Percentiles rank a stretch among this genome's conserved stretches.
Conservation (phyloP, 2,888 invertebrate species). For the Hirudinaria manillensis region DNA sequence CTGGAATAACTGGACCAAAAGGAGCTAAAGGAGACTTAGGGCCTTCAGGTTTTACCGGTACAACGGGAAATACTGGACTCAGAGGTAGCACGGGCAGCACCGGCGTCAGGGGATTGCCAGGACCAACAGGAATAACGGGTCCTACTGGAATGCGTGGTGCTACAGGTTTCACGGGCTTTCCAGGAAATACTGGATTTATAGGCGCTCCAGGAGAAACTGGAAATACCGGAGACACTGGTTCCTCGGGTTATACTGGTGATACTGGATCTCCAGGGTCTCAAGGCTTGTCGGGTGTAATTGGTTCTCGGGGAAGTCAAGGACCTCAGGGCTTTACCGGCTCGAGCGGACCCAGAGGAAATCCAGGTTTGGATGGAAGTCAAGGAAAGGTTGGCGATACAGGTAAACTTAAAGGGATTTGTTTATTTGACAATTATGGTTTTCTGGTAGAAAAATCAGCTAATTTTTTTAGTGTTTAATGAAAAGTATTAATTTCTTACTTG, state of each 20-base stretch:
- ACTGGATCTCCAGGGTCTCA: background rate
- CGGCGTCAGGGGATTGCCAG: constrained; percentile 15
- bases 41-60: constrained; percentile 1
- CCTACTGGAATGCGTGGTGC: constrained; percentile 21
- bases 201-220: constrained; percentile 17
- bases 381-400: constrained; percentile 33
- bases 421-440: no score
- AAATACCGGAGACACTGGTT: constrained; percentile 30
- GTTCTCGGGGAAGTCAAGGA: constrained; percentile 26
- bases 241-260: constrained; percentile 2
- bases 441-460: no score
- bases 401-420: background rate
- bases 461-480: no score
- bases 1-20: constrained; percentile 28
- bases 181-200: background rate
- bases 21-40: constrained; percentile 28
- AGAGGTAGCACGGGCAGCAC: constrained; percentile 22
- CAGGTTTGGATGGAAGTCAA: constrained; percentile 30
- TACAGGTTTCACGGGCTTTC: constrained; percentile 13
- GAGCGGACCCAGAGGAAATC: constrained; percentile 5
- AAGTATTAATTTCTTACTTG: no score
- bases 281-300: constrained; percentile 22
- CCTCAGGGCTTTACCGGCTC: constrained; percentile 25
- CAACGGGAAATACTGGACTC: constrained; percentile 17
- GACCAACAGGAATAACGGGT: constrained; percentile 2